Percentiles rank a stretch among this genome's conserved stretches.
Conservation (phyloP, 2,888 invertebrate genomes). For the Trissolcus japonicus region DNA sequence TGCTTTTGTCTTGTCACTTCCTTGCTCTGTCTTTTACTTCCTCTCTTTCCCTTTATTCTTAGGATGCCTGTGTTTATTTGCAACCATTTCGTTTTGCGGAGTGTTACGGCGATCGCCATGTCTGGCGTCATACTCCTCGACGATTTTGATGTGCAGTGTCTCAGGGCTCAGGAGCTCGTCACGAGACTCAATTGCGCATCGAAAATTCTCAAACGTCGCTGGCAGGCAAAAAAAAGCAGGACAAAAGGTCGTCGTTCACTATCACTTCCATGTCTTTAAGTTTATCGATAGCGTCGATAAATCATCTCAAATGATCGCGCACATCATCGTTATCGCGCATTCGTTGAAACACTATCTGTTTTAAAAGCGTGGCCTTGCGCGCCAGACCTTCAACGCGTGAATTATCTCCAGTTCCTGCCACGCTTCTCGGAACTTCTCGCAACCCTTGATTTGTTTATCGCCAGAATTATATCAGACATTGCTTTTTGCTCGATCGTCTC, state of each 20-base stretch:
- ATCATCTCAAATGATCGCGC: constrained; percentile 5
- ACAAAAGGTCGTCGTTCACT: not conserved
- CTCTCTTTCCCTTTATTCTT: not conserved
- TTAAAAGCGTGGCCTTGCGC: constrained; percentile 1
- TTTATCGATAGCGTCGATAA: constrained; percentile 4
- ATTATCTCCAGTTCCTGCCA: constrained; percentile 24
- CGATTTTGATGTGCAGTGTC: not conserved
- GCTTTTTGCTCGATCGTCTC: constrained; percentile 1
- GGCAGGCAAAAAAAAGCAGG: not conserved
- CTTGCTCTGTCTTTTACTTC: constrained; percentile 3
- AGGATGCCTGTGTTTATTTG: constrained; percentile 21
- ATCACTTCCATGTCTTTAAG: constrained; percentile 3
- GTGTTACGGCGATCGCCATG: not conserved
- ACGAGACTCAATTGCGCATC: not conserved
- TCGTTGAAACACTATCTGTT: constrained; percentile 6
- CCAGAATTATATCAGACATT: constrained; percentile 1
- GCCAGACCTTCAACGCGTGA: constrained; percentile 24
- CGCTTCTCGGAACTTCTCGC: constrained; percentile 30
- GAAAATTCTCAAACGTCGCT: too few species aligned
- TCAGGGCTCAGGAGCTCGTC: not conserved
- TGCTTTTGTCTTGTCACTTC: not conserved
- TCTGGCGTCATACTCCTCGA: not conserved
- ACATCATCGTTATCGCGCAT: constrained; percentile 2
- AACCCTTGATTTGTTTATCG: constrained; percentile 20
- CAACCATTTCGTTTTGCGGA: constrained; percentile 24